These are phyloP conservation scores for Etia nguti DNA, from an alignment of 2,113 vertebrate species.

Conservation along the genomic window DNA sequence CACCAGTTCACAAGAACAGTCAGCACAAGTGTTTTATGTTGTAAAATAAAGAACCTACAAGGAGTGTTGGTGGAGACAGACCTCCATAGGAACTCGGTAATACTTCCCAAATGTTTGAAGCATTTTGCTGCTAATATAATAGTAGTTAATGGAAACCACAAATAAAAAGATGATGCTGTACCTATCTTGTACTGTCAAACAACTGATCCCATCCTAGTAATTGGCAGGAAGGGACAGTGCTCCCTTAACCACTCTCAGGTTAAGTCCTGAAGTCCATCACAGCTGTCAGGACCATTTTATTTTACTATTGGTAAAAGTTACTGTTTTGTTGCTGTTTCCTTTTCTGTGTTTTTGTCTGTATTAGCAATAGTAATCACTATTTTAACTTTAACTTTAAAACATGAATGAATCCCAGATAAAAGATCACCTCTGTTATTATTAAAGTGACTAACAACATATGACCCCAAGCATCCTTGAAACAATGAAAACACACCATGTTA, in stretches of 20 bases:
- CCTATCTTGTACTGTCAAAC: background rate
- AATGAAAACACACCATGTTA: background rate
- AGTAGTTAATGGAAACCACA: background rate
- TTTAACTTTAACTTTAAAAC: background rate
- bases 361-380: background rate
- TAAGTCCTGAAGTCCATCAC: background rate
- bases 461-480: background rate
- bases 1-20: background rate
- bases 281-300: background rate
- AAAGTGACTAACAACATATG: background rate
- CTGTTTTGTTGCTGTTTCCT: background rate
- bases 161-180: background rate
- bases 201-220: background rate
- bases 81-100: background rate
- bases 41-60: background rate
- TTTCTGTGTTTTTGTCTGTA: background rate
- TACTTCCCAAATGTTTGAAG: background rate
- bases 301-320: background rate
- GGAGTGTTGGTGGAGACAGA: background rate
- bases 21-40: background rate
- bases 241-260: background rate
- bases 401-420: background rate
- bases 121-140: background rate
- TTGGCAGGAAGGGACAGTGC: fast-evolving
- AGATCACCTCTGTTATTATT: background rate